These are phyloP conservation scores for Drosophila subquinaria DNA, from an alignment of 2,888 invertebrate species.

Conservation along the genomic window DNA sequence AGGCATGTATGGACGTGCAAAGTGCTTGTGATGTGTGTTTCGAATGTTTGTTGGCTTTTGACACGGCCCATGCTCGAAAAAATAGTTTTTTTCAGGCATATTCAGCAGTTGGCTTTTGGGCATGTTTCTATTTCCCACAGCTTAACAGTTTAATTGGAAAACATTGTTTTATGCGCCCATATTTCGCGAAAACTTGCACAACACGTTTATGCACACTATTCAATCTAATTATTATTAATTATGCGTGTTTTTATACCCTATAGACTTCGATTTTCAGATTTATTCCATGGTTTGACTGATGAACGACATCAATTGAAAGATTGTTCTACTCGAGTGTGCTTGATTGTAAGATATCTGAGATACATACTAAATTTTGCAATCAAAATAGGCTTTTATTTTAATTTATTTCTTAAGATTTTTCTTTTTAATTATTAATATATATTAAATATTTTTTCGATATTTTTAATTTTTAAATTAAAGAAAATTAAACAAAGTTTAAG, in stretches of 20 bases:
- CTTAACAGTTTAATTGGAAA: conserved; percentile 66
- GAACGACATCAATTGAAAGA: not conserved
- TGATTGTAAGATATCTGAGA: not conserved
- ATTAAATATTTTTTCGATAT: too few relatives aligned
- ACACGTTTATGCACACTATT: not conserved
- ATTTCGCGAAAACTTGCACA: not conserved
- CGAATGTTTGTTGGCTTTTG: conserved; percentile 75
- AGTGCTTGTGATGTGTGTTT: conserved; percentile 73
- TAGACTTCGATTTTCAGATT: not conserved
- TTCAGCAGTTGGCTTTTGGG: conserved; percentile 22
- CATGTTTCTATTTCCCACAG: conserved; percentile 61
- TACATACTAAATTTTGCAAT: not conserved
- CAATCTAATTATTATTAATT: not conserved
- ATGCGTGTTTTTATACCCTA: too few relatives aligned
- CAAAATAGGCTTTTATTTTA: too few relatives aligned
- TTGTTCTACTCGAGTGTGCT: not conserved
- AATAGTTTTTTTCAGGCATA: conserved; percentile 48
- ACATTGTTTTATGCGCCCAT: conserved; percentile 43
- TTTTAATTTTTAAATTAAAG: too few relatives aligned
- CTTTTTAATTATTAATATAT: too few relatives aligned
- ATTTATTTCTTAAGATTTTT: too few relatives aligned
- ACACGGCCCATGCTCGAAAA: conserved; percentile 54
- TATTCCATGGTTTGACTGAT: not conserved
- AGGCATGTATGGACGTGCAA: conserved; percentile 76
- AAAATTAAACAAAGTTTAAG: too few relatives aligned